Conservation (phyloP, 2,888 invertebrate species). For the Micoletzkya japonica region DNA sequence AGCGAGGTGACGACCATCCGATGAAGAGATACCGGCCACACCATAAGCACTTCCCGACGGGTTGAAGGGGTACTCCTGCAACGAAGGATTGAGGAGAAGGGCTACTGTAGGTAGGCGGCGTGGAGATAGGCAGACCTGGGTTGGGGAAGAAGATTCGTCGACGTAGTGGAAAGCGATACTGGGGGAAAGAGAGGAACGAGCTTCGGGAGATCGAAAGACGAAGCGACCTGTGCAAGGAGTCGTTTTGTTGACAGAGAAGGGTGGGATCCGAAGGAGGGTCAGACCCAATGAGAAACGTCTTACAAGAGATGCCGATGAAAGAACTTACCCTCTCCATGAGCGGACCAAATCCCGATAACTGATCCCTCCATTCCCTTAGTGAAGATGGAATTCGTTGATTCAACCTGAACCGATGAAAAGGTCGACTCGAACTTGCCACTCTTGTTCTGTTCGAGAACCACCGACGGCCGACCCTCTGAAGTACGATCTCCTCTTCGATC, state of each 20-base stretch:
- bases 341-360: conserved; percentile 91
- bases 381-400: conserved; percentile 74
- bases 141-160: conserved; percentile 78
- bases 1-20: conserved; percentile 88
- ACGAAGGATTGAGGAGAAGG: conserved; percentile 70
- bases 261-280: not conserved
- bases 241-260: not conserved
- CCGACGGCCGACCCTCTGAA: conserved; percentile 29
- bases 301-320: no score
- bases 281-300: no score
- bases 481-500: not conserved
- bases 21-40: conserved; percentile 85
- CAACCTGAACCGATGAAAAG: conserved; percentile 75
- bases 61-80: conserved; percentile 81
- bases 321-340: conserved; percentile 85
- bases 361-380: conserved; percentile 83
- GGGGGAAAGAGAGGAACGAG: not conserved
- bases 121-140: not conserved
- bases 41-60: conserved; percentile 80
- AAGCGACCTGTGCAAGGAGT: conserved; percentile 66
- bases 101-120: conserved; percentile 78
- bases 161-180: conserved; percentile 81
- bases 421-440: conserved; percentile 87
- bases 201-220: conserved; percentile 67
- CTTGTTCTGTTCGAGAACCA: conserved; percentile 77